phyloP scores from a whole-genome alignment of 2,888 invertebrate species.

The Tenthredo scrophulariae region DNA sequence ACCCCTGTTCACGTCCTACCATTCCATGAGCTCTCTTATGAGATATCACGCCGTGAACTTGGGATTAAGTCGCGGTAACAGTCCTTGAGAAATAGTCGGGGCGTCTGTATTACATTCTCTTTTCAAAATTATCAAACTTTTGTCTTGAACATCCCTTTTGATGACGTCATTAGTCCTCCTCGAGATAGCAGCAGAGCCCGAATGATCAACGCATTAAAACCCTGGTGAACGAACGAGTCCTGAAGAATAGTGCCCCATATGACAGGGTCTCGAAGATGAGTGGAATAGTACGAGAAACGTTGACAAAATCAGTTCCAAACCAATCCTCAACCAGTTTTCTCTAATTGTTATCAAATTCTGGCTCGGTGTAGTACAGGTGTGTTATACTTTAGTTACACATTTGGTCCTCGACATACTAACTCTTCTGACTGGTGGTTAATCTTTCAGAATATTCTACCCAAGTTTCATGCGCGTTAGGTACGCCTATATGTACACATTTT shows the following conservation, averaged over 20 bases:
- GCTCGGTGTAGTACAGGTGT: neutral
- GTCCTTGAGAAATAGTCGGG: neutral
- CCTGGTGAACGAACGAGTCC: neutral
- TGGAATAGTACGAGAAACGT: no score
- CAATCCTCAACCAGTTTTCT: neutral
- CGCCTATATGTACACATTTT: neutral
- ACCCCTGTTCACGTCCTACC: neutral
- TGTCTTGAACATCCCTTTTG: neutral
- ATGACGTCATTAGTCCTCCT: neutral
- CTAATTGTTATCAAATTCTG: neutral
- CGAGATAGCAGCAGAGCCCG: neutral
- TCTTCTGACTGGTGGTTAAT: neutral
- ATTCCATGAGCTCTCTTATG: neutral
- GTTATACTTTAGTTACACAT: neutral
- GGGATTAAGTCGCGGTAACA: neutral
- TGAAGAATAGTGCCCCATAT: neutral
- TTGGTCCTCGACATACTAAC: neutral
- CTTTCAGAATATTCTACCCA: neutral
- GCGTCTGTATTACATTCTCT: neutral
- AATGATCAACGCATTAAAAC: neutral
- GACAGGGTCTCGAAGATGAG: neutral
- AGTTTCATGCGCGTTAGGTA: neutral
- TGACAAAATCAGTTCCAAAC: neutral
- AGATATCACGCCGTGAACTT: conserved; percentile 11
- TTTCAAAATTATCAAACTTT: neutral